Base-by-base conservation (phyloP, 2,797 vertebrate genomes). In the Pseudopleuronectes americanus region DNA sequence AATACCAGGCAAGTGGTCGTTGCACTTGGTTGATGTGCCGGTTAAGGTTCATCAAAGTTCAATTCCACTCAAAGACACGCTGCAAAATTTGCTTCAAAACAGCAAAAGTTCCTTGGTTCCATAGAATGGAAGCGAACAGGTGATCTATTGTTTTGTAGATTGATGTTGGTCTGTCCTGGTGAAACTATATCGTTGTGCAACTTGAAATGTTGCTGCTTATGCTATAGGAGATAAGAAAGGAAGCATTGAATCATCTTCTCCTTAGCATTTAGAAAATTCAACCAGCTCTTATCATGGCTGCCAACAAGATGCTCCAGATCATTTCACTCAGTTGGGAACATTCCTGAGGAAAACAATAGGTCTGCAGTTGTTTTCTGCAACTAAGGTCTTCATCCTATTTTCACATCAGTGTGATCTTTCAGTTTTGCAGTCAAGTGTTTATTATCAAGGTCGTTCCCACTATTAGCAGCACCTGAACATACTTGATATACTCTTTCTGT, bases 341-440 rank as follows among this genome's bases (percentile, higher is more conserved):
- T 28, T 17, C 28, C 21, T 22, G n/a, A 49, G n/a, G 12, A 10
- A 19, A 31, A 28, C 8, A 26, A 51, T 21, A 22, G 2, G 10
- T 23, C 3, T 53, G 51, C 23, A 16, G 22, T 23, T 5, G 21
- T 52, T 52, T 16, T 24, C 51, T 16, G 51, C 51, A 23, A 60
- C 21, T 55, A 26, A 55, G 13, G 54, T 54, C 24, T 38, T 41
- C 21, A 45, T 63, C 36, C 21, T 71, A 53, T 16, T 16, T 26
- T 33, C 8, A 67, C 4, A 41, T n/a, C 23, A 41, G 21, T 60
- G 26, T 19, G 19, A 53, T 69, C 7, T 61, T 33, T 56, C 26
- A 43, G 17, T 36, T 49, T 41, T 55, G 21, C 10, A 6, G 24
- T 13, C 38, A 17, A 17, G 17, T 60, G 43, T 47, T 51, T 33